Evolutionary conservation across 2,888 invertebrate species (phyloP), one percentile per base, ranked within the genome.

Genomic region (Coenonympha arcania): DNA sequence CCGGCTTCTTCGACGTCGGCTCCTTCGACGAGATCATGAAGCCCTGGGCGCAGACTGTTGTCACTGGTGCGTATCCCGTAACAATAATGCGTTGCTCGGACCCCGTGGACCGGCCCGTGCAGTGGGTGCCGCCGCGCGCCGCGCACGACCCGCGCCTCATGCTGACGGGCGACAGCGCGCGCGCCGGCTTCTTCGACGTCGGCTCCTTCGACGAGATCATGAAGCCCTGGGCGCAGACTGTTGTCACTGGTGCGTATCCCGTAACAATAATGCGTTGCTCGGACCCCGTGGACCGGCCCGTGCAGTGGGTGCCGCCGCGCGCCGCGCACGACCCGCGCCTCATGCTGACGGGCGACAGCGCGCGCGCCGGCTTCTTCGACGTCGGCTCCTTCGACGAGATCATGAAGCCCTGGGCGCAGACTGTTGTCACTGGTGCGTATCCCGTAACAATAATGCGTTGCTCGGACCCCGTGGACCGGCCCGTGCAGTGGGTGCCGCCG

Each of bases 21-120:
- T 92, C 94, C 11, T 98, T 95, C 90, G 87, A 90, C 62, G 99
- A 99, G 88, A 95, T 99, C 59, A 95, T 99, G 95, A 89, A 89
- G 60, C 93, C 95, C 0, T 99, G 99, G 99, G 99, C 99, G 0
- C 97, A 98, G 82, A 99, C 99, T 0, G 99, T 99, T 0, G 92
- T 98, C 0, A 90, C 92, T 0, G 92, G 86, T 85, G 2, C 63
- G 70, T 58, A 24, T 22, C 5, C 9, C 18, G 8, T 15, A 6
- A 31, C 96, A 0, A 91, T 95, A 43, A 84, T 93, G 55, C 78
- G 88, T 1, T 78, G 91, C 0, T 77, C 73, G 41, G 99, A 99
- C 88, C 93, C 96, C 0, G 79, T 96, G 1, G 93, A 94, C 46
- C 89, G 98, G 4, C 91, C 94, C 1, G 91, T 99, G 48, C 91